Conservation (phyloP, 1,140 invertebrate genomes). For the Panonychus citri region DNA sequence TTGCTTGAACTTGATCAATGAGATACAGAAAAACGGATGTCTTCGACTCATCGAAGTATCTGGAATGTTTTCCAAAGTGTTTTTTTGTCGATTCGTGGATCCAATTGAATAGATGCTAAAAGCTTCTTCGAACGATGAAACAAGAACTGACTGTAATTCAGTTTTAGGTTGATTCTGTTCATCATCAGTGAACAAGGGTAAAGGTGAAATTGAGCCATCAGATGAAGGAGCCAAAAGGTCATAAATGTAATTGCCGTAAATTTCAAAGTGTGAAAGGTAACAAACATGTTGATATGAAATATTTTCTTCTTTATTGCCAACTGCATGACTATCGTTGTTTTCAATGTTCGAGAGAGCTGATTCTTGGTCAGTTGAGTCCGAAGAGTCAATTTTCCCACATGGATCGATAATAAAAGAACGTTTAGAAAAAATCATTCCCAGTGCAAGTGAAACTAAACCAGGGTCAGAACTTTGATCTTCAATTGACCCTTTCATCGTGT, state of each 20-base stretch:
- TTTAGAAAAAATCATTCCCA: slow-evolving; percentile 79
- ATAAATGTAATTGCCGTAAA: slow-evolving; percentile 76
- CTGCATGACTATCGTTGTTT: background rate
- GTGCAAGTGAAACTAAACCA: slow-evolving; percentile 92
- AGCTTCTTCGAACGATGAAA: slow-evolving; percentile 49
- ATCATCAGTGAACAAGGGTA: no score
- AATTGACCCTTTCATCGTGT: slow-evolving; percentile 94
- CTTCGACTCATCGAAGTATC: slow-evolving; percentile 58
- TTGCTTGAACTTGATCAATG: background rate
- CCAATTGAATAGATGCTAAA: slow-evolving; percentile 45
- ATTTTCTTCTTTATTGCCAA: background rate
- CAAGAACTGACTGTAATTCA: slow-evolving; percentile 47
- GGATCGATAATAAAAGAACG: background rate
- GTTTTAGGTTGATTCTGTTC: slow-evolving; percentile 8
- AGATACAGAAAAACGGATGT: slow-evolving; percentile 4
- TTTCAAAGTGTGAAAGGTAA: slow-evolving; percentile 67
- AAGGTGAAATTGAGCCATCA: no score
- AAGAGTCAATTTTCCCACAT: background rate
- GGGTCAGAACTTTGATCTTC: slow-evolving; percentile 90
- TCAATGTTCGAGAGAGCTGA: background rate
- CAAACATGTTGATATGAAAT: slow-evolving; percentile 24
- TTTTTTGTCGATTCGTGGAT: slow-evolving; percentile 39
- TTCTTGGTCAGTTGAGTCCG: background rate
- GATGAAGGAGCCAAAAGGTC: slow-evolving; percentile 40
- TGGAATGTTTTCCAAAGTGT: slow-evolving; percentile 55